Evolutionary conservation across 2,113 vertebrate species (phyloP).

Genomic region (Zosterops borbonicus): DNA sequence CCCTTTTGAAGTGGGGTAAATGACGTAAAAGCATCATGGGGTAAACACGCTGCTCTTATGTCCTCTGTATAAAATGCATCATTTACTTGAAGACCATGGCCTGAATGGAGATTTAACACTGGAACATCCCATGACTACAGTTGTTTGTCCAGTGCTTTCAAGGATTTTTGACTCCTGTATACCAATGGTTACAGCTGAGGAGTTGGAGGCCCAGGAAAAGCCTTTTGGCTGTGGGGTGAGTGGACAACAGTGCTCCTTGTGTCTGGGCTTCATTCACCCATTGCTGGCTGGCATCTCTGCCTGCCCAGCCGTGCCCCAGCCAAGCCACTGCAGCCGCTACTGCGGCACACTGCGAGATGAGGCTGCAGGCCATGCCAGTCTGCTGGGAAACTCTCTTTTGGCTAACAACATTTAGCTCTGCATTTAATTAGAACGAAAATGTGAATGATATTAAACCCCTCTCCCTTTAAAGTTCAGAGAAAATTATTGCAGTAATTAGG

Average conservation of each 20-base stretch:
- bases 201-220: background rate
- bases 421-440: background rate
- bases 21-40: background rate
- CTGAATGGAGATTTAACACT: background rate
- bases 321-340: accelerated
- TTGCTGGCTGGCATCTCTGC: accelerated
- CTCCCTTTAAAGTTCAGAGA: constrained; percentile 19
- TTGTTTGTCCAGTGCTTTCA: background rate
- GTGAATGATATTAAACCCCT: background rate
- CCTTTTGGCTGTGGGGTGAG: background rate
- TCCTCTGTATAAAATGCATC: background rate
- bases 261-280: accelerated
- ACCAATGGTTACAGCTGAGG: background rate
- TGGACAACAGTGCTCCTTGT: background rate
- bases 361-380: background rate
- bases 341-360: accelerated
- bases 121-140: background rate
- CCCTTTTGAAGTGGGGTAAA: background rate
- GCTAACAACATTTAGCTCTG: background rate
- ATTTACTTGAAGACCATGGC: background rate
- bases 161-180: background rate
- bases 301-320: background rate
- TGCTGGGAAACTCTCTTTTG: background rate
- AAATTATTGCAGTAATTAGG: background rate
- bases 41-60: background rate